Percentiles rank a stretch among this genome's conserved stretches.
Evolutionary conservation across 2,888 invertebrate genomes (phyloP).

Genomic region (Byasa hedistus): DNA sequence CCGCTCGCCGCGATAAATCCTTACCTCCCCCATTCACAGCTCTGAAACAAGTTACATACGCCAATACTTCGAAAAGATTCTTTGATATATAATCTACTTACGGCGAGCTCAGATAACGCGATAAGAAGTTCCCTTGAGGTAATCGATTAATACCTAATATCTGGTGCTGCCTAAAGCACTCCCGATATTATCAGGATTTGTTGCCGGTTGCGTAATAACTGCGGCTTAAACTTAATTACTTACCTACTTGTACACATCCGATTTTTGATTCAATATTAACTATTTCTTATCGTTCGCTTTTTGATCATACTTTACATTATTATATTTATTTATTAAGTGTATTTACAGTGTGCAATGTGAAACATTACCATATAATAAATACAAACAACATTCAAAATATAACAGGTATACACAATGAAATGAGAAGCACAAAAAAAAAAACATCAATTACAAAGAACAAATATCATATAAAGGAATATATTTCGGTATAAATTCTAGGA

Average conservation of each 20-base stretch:
- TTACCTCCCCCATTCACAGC: background rate
- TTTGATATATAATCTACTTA: slow-evolving; percentile 25
- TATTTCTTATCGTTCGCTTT: too few species aligned
- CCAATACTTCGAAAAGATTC: slow-evolving; percentile 32
- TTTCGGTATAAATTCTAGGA: too few species aligned
- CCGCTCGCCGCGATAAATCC: background rate
- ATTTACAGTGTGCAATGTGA: too few species aligned
- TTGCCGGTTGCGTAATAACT: slow-evolving; percentile 31
- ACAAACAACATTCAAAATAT: too few species aligned
- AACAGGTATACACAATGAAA: too few species aligned
- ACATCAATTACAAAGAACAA: too few species aligned
- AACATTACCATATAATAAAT: too few species aligned
- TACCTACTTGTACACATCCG: background rate
- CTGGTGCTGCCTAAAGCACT: slow-evolving; percentile 53
- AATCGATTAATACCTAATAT: slow-evolving; percentile 49
- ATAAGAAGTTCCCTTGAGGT: slow-evolving; percentile 44
- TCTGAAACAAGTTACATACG: slow-evolving; percentile 39
- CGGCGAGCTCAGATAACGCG: slow-evolving; percentile 33
- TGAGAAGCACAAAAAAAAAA: too few species aligned
- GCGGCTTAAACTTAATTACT: background rate
- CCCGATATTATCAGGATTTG: slow-evolving; percentile 44
- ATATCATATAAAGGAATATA: too few species aligned
- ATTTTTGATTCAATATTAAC: too few species aligned
- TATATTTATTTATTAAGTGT: too few species aligned
- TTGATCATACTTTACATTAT: too few species aligned